These are phyloP conservation scores for Ligdia adustata DNA, from an alignment of 2,888 invertebrate genomes.

Conservation along the genomic window DNA sequence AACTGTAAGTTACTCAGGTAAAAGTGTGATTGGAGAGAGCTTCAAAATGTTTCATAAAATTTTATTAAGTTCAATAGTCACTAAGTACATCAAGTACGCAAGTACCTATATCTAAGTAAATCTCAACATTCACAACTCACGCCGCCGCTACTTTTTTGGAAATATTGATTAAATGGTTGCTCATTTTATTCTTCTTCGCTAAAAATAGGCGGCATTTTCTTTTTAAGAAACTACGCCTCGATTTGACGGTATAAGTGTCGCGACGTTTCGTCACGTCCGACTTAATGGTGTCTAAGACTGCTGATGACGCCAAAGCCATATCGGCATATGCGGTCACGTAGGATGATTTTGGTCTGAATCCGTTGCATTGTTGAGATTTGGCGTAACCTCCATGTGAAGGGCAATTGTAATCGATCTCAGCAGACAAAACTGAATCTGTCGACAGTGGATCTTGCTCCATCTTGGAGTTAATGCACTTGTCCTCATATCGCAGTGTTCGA, in stretches of 20 bases:
- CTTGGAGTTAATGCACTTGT: slow-evolving; percentile 58
- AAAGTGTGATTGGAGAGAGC: too few relatives aligned
- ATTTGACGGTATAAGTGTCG: slow-evolving; percentile 43
- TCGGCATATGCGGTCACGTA: slow-evolving; percentile 27
- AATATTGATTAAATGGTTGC: neutral
- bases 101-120: neutral
- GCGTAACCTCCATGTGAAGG: slow-evolving; percentile 49
- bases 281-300: slow-evolving; percentile 29
- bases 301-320: slow-evolving; percentile 18
- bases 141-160: neutral
- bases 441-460: slow-evolving; percentile 48
- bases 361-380: slow-evolving; percentile 18
- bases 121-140: neutral
- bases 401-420: slow-evolving; percentile 52
- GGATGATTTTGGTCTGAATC: slow-evolving; percentile 24
- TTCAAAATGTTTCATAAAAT: neutral
- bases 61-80: slow-evolving; percentile 9
- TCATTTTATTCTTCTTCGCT: slow-evolving; percentile 46
- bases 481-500: slow-evolving; percentile 61
- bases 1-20: too few relatives aligned
- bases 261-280: slow-evolving; percentile 23
- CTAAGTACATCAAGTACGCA: neutral
- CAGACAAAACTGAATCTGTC: slow-evolving; percentile 47
- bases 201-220: slow-evolving; percentile 57
- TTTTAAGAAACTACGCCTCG: slow-evolving; percentile 51